Evolutionary conservation across 2,113 vertebrate genomes (phyloP).

Genomic region (Anguilla japonica): DNA sequence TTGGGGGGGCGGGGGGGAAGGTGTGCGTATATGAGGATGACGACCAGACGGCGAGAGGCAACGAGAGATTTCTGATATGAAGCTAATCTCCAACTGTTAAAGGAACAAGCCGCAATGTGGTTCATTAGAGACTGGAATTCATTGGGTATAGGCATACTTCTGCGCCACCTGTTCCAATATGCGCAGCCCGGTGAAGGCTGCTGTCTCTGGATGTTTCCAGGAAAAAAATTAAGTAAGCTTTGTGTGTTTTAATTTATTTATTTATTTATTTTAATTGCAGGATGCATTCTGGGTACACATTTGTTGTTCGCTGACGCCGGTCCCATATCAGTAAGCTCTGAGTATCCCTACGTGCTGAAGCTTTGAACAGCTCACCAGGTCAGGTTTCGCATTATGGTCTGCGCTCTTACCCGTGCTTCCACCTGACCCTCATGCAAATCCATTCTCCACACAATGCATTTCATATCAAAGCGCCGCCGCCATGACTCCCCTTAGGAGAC

Average conservation of each 20-base stretch:
- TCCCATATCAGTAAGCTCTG: slow-evolving; percentile 48
- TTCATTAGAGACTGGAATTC: slow-evolving; percentile 25
- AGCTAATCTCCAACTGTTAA: slow-evolving; percentile 39
- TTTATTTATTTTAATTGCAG: not conserved
- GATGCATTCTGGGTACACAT: slow-evolving; percentile 6
- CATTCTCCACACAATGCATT: slow-evolving; percentile 79
- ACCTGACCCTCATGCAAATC: slow-evolving; percentile 69
- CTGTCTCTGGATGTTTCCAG: slow-evolving; percentile 3
- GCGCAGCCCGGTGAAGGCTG: not conserved
- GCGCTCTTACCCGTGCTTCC: slow-evolving; percentile 45
- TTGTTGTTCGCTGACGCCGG: slow-evolving; percentile 47
- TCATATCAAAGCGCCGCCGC: slow-evolving; percentile 75
- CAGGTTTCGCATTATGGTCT: slow-evolving; percentile 71
- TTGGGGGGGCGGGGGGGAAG: slow-evolving; percentile 27
- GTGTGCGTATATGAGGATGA: slow-evolving; percentile 66
- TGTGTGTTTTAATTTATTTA: not conserved
- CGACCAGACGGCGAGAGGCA: slow-evolving; percentile 56
- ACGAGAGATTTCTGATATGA: slow-evolving; percentile 50
- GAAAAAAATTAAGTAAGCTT: not conserved
- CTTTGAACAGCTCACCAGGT: slow-evolving; percentile 76
- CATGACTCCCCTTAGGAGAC: slow-evolving; percentile 74
- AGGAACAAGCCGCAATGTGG: slow-evolving; percentile 33
- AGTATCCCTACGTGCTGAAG: slow-evolving; percentile 54
- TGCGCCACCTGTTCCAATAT: not conserved
- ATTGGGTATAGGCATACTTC: not conserved